A percentile compares a stretch with the other conserved stretches of the same genome.
Conservation (phyloP, 2,797 vertebrate species). For the Pelochelys cantorii region DNA sequence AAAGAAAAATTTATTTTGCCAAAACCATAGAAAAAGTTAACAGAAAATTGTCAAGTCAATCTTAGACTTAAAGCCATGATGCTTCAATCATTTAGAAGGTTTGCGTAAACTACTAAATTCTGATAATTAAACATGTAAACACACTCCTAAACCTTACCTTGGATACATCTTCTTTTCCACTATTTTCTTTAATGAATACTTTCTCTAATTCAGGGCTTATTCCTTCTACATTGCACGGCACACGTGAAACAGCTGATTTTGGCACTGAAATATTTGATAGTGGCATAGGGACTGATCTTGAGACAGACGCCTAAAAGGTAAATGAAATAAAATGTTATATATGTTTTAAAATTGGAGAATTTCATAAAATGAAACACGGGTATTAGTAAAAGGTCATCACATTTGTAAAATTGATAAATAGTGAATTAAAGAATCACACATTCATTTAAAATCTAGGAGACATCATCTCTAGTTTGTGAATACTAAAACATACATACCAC, state of each 20-base stretch:
- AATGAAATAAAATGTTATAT: not conserved
- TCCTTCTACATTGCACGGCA: constrained; percentile 93
- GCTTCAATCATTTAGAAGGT: not conserved
- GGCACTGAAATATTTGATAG: constrained; percentile 86
- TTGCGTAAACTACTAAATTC: not conserved
- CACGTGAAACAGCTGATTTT: constrained; percentile 89
- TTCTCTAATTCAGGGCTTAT: constrained; percentile 96
- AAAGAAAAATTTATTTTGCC: not conserved
- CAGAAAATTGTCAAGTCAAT: not conserved
- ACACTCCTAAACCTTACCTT: constrained; percentile 76
- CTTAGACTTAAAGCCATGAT: constrained; percentile 35
- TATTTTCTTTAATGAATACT: constrained; percentile 93
- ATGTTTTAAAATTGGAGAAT: not conserved
- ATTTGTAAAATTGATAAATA: not conserved
- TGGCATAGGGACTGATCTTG: constrained; percentile 87
- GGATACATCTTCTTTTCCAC: constrained; percentile 87
- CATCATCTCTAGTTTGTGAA: not conserved
- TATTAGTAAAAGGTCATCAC: not conserved
- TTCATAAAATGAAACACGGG: not conserved
- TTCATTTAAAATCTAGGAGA: not conserved
- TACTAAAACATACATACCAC: not conserved
- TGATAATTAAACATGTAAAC: not conserved
- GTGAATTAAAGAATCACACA: not conserved
- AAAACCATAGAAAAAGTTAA: not conserved
- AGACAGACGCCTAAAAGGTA: constrained; percentile 83